A percentile compares a stretch with the other conserved stretches of the same genome.
Conservation (phyloP, 2,888 invertebrate species). For the Cylloceria caligata region DNA sequence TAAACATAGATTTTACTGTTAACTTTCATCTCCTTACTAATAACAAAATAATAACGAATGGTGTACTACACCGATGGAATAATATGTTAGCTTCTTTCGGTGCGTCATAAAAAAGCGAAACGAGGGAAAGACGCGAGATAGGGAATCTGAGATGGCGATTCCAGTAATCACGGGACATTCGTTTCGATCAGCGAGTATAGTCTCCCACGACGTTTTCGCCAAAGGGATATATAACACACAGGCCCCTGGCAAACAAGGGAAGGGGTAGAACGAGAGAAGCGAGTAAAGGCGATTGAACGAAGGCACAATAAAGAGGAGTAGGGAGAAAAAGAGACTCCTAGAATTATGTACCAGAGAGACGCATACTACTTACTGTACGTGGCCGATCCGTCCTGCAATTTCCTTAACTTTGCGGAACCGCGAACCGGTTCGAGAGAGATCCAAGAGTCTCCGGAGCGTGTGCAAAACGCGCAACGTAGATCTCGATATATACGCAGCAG, state of each 20-base stretch:
- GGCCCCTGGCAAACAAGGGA: constrained; percentile 13
- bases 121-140: constrained; percentile 27
- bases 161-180: constrained; percentile 67
- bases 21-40: constrained; percentile 11
- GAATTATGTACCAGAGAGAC: constrained; percentile 63
- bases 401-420: constrained; percentile 77
- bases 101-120: constrained; percentile 65
- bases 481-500: constrained; percentile 31
- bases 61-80: constrained; percentile 35
- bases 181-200: constrained; percentile 58
- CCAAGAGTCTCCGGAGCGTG: constrained; percentile 43
- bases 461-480: constrained; percentile 27
- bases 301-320: constrained; percentile 15
- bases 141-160: constrained; percentile 55
- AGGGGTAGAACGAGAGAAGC: constrained; percentile 6
- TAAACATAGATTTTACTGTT: background rate
- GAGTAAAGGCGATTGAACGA: background rate
- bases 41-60: constrained; percentile 35
- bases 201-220: constrained; percentile 68
- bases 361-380: constrained; percentile 68
- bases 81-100: constrained; percentile 60
- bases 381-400: constrained; percentile 74
- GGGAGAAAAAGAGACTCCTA: constrained; percentile 49
- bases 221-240: constrained; percentile 53
- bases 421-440: constrained; percentile 66